Conservation (phyloP, 2,797 vertebrate genomes). For the Periophthalmus magnuspinnatus region DNA sequence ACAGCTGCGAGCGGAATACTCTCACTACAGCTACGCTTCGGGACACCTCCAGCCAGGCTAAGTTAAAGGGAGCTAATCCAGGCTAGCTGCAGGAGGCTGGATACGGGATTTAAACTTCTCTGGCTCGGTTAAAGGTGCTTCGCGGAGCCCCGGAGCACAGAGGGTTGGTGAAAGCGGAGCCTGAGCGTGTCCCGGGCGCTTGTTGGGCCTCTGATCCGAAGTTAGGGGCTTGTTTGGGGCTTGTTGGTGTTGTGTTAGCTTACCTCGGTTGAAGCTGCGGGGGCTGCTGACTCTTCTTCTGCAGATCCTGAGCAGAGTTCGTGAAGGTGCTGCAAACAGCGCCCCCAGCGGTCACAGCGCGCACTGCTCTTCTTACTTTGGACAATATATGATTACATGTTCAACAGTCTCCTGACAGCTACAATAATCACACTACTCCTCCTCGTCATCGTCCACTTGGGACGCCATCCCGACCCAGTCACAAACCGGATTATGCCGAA, state of each 20-base stretch:
- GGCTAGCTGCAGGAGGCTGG: slow-evolving; percentile 48
- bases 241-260: slow-evolving; percentile 57
- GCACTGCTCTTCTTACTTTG: too few relatives aligned
- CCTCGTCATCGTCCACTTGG: too few relatives aligned
- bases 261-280: slow-evolving; percentile 70
- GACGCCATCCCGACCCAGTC: too few relatives aligned
- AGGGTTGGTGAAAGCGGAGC: neutral
- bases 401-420: too few relatives aligned
- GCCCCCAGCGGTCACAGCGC: slow-evolving; percentile 37
- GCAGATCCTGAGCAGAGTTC: slow-evolving; percentile 6
- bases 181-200: too few relatives aligned
- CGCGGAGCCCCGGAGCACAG: neutral
- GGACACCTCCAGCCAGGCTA: slow-evolving; percentile 38
- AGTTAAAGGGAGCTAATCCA: slow-evolving; percentile 63
- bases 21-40: neutral
- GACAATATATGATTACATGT: too few relatives aligned
- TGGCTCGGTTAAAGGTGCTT: neutral
- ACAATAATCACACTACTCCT: too few relatives aligned
- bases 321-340: neutral
- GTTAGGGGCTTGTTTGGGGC: slow-evolving; percentile 1
- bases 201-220: neutral
- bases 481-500: too few relatives aligned
- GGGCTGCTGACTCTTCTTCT: slow-evolving; percentile 53
- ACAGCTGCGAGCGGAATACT: neutral
- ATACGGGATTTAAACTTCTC: slow-evolving; percentile 8